Evolutionary conservation across 2,113 vertebrate species (phyloP).

Genomic region (Onychorhynchus coronatus): DNA sequence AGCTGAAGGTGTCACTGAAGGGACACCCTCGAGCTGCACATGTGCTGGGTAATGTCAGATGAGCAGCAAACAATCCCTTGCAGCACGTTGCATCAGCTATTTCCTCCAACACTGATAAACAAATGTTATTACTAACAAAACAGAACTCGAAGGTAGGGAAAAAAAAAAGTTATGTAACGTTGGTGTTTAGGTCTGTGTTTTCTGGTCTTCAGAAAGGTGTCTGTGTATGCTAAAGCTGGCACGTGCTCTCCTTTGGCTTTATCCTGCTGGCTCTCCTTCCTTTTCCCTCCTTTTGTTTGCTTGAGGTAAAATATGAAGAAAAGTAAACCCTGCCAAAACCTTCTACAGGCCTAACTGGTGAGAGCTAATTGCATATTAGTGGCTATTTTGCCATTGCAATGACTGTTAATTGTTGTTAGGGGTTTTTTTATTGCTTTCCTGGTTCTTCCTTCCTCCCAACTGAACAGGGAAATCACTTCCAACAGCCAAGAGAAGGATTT

Average conservation of each 20-base stretch:
- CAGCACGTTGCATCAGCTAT: slow-evolving; percentile 67
- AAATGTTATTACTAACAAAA: slow-evolving; percentile 15
- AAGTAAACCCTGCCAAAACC: neutral
- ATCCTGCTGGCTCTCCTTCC: neutral
- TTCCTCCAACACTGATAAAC: slow-evolving; percentile 45
- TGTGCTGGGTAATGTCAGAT: neutral
- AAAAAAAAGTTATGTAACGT: neutral
- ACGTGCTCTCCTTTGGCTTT: neutral
- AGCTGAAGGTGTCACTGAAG: slow-evolving; percentile 38
- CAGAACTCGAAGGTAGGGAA: neutral
- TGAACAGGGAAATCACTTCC: neutral
- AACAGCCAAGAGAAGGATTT: neutral
- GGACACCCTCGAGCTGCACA: neutral
- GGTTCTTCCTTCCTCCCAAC: neutral
- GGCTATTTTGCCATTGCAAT: neutral
- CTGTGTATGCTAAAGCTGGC: neutral
- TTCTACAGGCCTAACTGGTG: accelerated
- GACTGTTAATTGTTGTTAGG: neutral
- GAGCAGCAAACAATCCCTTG: slow-evolving; percentile 51
- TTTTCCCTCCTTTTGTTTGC: neutral
- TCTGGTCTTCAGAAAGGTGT: neutral
- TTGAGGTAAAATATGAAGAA: neutral
- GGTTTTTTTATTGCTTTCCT: neutral
- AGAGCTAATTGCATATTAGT: neutral
- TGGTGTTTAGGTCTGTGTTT: neutral